These are phyloP conservation scores for Cichlasoma orientale DNA, from an alignment of 2,797 vertebrate species.

Conservation along the genomic window DNA sequence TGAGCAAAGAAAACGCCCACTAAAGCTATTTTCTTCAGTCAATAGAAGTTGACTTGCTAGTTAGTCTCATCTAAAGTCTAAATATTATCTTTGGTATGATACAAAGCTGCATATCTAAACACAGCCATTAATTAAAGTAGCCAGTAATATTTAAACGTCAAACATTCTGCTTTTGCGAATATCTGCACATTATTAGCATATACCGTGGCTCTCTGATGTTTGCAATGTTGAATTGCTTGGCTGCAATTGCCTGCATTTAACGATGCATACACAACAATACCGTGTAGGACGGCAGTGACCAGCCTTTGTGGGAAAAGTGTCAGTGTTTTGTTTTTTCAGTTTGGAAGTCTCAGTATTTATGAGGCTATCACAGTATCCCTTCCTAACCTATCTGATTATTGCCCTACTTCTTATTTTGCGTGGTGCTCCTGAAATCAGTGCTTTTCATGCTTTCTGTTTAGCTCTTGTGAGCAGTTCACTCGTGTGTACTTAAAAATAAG, in stretches of 20 bases:
- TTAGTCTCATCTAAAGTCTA: too few relatives aligned
- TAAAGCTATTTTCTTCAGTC: not conserved
- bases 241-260: not conserved
- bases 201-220: not conserved
- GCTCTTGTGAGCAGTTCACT: not conserved
- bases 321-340: not conserved
- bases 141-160: too few relatives aligned
- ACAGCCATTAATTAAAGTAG: not conserved
- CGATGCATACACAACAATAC: not conserved
- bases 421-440: not conserved
- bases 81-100: not conserved
- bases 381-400: too few relatives aligned
- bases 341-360: not conserved
- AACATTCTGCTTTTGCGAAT: not conserved
- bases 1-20: not conserved
- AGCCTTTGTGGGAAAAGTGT: not conserved
- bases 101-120: not conserved
- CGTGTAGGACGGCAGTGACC: not conserved
- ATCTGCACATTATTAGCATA: not conserved
- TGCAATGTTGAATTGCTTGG: not conserved
- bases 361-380: not conserved
- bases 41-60: fast-evolving
- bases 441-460: not conserved
- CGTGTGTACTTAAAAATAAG: not conserved
- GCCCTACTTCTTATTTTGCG: not conserved